These are phyloP conservation scores for Marcusenius ussheri DNA, from an alignment of 2,113 vertebrate genomes.

Conservation along the genomic window DNA sequence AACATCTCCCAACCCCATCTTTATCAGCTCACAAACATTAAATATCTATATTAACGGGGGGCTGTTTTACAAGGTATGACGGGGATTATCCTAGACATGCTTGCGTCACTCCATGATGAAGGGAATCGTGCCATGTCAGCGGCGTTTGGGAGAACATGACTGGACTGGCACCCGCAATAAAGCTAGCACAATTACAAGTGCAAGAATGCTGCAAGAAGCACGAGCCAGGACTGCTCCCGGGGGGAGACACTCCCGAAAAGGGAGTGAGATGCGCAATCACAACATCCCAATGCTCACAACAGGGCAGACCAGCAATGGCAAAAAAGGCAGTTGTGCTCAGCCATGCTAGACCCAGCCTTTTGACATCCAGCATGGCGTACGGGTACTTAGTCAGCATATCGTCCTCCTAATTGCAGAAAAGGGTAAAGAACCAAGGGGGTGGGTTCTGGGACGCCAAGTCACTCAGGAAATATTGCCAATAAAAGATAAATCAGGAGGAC, in stretches of 20 bases:
- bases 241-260: background rate
- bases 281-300: background rate
- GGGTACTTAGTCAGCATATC: background rate
- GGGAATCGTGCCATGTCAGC: background rate
- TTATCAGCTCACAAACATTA: background rate
- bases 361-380: background rate
- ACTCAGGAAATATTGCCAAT: background rate
- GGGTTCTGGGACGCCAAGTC: background rate
- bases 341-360: background rate
- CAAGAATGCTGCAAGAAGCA: background rate
- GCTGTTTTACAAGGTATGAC: background rate
- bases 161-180: background rate
- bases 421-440: background rate
- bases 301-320: background rate
- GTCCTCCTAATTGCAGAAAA: background rate
- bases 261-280: too few species aligned
- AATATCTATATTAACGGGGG: background rate
- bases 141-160: background rate
- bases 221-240: background rate
- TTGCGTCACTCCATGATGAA: background rate
- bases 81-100: background rate
- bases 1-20: background rate
- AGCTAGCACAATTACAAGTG: background rate
- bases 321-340: background rate
- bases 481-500: background rate